A percentile compares a stretch with the other conserved stretches of the same genome.
Evolutionary conservation across 2,113 vertebrate species (phyloP).

Genomic region (Craseonycteris thonglongyai): DNA sequence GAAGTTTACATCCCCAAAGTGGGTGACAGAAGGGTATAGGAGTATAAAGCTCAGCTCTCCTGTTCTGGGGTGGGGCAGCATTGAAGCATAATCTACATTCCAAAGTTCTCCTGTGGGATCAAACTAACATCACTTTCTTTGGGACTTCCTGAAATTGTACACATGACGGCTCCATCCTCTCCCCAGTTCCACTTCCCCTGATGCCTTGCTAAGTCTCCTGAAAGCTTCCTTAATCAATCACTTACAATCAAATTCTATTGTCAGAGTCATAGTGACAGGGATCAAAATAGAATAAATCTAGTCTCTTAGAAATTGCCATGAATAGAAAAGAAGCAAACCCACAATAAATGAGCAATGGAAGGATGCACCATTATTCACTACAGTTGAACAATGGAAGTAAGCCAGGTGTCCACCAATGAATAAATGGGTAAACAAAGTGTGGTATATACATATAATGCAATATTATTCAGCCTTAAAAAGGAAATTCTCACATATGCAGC

Average conservation of each 20-base stretch:
- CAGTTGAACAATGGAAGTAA: too few relatives aligned
- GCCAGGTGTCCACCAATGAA: too few relatives aligned
- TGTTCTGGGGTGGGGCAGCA: background rate
- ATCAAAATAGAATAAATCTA: background rate
- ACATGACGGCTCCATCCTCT: background rate
- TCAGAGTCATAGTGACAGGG: background rate
- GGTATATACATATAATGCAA: too few relatives aligned
- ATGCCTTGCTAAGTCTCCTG: background rate
- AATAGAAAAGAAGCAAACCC: background rate
- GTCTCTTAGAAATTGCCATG: background rate
- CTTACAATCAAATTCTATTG: background rate
- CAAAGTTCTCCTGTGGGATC: background rate
- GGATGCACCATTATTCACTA: background rate
- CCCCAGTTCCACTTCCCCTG: background rate
- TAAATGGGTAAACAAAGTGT: too few relatives aligned
- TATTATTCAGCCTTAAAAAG: too few relatives aligned
- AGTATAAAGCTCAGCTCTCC: background rate
- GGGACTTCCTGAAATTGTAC: background rate
- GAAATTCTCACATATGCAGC: too few relatives aligned
- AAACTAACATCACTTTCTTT: background rate
- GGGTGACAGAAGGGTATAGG: background rate
- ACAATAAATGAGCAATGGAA: background rate
- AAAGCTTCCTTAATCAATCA: background rate
- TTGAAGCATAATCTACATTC: background rate
- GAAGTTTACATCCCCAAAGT: background rate